Evolutionary conservation across 2,888 invertebrate species (phyloP).

Genomic region (Patella caerulea): DNA sequence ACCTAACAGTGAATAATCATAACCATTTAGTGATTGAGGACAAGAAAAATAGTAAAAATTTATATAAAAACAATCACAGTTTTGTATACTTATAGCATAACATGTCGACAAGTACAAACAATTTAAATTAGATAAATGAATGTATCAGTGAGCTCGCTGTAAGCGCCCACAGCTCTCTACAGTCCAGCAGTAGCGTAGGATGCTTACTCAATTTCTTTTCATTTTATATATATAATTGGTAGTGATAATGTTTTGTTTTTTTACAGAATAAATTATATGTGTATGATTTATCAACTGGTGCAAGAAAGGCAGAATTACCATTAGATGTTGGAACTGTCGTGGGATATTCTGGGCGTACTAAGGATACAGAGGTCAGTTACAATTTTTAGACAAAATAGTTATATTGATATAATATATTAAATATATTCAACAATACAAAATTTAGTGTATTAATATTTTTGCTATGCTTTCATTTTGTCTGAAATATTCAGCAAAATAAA

Average conservation of each 20-base stretch:
- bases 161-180: neutral
- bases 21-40: too few species aligned
- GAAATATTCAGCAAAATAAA: too few species aligned
- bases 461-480: too few species aligned
- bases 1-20: too few species aligned
- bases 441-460: too few species aligned
- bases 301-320: conserved; percentile 81
- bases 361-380: conserved; percentile 78
- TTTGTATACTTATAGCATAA: neutral
- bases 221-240: neutral
- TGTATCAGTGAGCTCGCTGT: neutral
- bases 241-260: conserved; percentile 26
- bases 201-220: neutral
- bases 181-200: neutral
- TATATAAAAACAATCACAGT: neutral
- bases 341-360: conserved; percentile 87
- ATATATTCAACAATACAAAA: too few species aligned
- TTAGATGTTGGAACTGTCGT: conserved; percentile 89
- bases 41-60: too few species aligned
- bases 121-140: too few species aligned
- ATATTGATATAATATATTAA: too few species aligned
- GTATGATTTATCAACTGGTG: conserved; percentile 82
- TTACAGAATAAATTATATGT: conserved; percentile 86
- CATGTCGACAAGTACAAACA: neutral
- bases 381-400: too few species aligned